Conservation (phyloP, 1,140 invertebrate genomes). For the Uloborus diversus region DNA sequence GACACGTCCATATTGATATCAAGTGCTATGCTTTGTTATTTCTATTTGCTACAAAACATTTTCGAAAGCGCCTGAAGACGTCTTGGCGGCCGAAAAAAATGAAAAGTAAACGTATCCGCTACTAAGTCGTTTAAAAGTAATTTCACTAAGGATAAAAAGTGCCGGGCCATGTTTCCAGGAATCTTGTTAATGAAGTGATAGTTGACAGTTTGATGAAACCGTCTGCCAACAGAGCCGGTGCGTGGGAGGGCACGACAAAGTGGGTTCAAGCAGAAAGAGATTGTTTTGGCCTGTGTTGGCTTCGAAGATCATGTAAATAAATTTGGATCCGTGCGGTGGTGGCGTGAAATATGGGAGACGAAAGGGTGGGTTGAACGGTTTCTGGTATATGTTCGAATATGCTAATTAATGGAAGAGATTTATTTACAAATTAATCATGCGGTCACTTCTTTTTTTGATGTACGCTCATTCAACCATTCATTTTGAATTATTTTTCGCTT, state of each 20-base stretch:
- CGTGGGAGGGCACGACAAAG: background rate
- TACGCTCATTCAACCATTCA: background rate
- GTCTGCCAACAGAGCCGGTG: background rate
- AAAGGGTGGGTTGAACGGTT: too few relatives aligned
- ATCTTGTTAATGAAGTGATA: constrained; percentile 2
- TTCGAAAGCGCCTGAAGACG: too few relatives aligned
- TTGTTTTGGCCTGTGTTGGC: background rate
- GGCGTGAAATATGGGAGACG: background rate
- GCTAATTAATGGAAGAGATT: background rate
- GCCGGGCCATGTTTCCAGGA: background rate
- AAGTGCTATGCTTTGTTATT: too few relatives aligned
- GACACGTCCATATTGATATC: too few relatives aligned
- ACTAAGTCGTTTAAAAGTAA: background rate
- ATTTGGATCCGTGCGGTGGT: background rate
- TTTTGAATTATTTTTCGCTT: too few relatives aligned
- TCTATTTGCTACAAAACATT: too few relatives aligned
- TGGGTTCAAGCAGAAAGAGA: background rate
- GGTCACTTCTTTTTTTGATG: background rate
- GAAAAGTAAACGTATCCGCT: too few relatives aligned
- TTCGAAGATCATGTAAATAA: background rate
- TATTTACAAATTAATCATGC: background rate
- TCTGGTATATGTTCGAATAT: too few relatives aligned
- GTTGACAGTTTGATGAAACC: constrained; percentile 5
- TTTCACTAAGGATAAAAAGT: background rate
- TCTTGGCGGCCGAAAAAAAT: too few relatives aligned